These are phyloP conservation scores for Gila robusta DNA, from an alignment of 2,797 vertebrate genomes.

Conservation along the genomic window DNA sequence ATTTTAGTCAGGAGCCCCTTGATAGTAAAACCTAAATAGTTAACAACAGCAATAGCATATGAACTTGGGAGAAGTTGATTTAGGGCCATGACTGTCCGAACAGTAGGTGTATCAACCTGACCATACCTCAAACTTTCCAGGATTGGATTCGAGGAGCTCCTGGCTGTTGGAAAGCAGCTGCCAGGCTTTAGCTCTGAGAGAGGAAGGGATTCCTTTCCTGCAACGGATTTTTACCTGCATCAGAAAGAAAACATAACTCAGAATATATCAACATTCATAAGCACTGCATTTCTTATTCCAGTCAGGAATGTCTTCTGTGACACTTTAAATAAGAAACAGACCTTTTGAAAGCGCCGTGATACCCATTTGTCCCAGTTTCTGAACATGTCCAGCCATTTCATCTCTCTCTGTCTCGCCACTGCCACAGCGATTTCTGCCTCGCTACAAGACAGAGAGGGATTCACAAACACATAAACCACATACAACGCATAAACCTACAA, in stretches of 20 bases:
- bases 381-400: constrained; percentile 96
- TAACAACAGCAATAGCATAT: neutral
- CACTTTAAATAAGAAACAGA: constrained; percentile 59
- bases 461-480: constrained; percentile 18
- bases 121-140: constrained; percentile 87
- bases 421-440: constrained; percentile 83
- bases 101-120: neutral
- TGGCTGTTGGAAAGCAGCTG: constrained; percentile 90
- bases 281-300: neutral
- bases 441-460: constrained; percentile 69
- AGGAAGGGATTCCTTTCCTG: constrained; percentile 92
- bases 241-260: constrained; percentile 21
- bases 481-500: constrained; percentile 20
- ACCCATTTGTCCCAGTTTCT: constrained; percentile 92
- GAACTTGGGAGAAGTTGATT: neutral
- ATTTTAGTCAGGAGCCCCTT: neutral
- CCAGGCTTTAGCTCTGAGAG: constrained; percentile 89
- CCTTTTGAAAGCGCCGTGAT: constrained; percentile 90
- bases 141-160: constrained; percentile 86
- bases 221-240: constrained; percentile 90
- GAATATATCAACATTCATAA: neutral
- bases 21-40: neutral
- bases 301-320: neutral
- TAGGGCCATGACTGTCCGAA: neutral
- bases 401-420: constrained; percentile 89